Base-by-base conservation (phyloP, 2,113 vertebrate genomes). In the Junco hyemalis region DNA sequence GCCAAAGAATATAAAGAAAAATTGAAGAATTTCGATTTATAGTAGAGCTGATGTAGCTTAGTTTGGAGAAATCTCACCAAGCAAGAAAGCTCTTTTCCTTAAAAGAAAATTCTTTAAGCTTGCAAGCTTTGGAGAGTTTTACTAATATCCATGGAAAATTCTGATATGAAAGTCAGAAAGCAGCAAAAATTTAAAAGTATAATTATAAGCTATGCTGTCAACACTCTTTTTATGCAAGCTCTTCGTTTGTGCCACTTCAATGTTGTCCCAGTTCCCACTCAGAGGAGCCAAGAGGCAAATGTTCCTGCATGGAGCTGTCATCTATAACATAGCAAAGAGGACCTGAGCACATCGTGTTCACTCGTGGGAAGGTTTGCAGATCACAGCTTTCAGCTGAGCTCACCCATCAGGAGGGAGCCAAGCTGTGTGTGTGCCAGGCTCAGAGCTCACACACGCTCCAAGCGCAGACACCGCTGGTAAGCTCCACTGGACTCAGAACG, bases 41-140 rank as follows among this genome's bases (percentile, higher is more conserved):
- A 63, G 77, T 77, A 83, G 82, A 88, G 73, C 85, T 93, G 74
- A 76, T 81, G 69, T n/a, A 83, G 90, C 71, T 91, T 80, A 96
- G 76, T 77, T 92, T 73, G 71, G 60, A 95, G 56, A 92, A 90
- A 90, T 86, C 78, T 90, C 66, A 94, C 78, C 71, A 85, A 86
- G 86, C 79, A 88, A 93, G 53, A 44, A 74, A 69, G 64, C 53
- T 65, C 22, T 92, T 96, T 90, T 81, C 76, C 95, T 96, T 92
- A 93, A 81, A 90, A 81, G 86, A 95, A 68, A 94, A 60, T 44
- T 78, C 47, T 96, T 95, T 93, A 95, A 94, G 70, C 64, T 91
- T 94, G 25, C 60, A 81, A 91, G 91, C 79, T 79, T 33, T 33
- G 47, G 86, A 81, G 26, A 71, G 68, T 78, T 92, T 94, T 77